Evolutionary conservation across 2,888 invertebrate genomes (phyloP), one percentile per base, ranked within the genome.

Genomic region (Zaprionus obscuricornis): DNA sequence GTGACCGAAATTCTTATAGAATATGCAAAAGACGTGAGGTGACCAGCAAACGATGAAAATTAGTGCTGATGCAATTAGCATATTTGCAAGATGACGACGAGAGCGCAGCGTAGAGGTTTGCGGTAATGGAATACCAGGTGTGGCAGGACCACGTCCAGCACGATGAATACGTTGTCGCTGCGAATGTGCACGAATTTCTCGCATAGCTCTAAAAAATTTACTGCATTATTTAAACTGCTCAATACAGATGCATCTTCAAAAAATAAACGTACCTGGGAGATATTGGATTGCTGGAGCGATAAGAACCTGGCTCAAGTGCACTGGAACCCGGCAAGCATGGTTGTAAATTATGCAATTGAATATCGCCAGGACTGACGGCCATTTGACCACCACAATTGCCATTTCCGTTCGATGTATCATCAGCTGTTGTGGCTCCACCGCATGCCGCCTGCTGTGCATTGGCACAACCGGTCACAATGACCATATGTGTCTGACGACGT

Each of bases 1-100:
- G 40, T 90, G 88, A 20, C 91, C 90, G 47, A 93, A 89, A 74
- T 93, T 92, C 47, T 90, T 91, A 75, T 91, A 92, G 43, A 94
- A 91, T 57, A 93, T 91, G 74, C 93, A 92, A 40, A 93, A 92
- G 11, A 95, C 94, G 88, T 95, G 94, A 0, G 96, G 96, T 66
- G 94, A 91, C 96, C 96, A 96, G 89, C 95, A 95, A 7, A 92
- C 90, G 40, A 94, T 94, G 88, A 96, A 96, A 54, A 95, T 92
- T 5, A 93, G 91, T 13, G 95, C 93, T 36, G 95, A 93, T 18
- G 93, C 93, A 70, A 94, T 92, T 3, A 96, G 91, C 74, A 95
- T 94, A 86, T 95, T 94, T 54, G 95, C 95, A 42, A 96, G 92
- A 24, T 94, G 92, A 39, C 95, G 92, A 29, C 96, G 92, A 54